Percentiles rank a stretch among this genome's conserved stretches.
These are phyloP conservation scores for Hermodice carunculata DNA, from an alignment of 2,888 invertebrate genomes.

Conservation along the genomic window DNA sequence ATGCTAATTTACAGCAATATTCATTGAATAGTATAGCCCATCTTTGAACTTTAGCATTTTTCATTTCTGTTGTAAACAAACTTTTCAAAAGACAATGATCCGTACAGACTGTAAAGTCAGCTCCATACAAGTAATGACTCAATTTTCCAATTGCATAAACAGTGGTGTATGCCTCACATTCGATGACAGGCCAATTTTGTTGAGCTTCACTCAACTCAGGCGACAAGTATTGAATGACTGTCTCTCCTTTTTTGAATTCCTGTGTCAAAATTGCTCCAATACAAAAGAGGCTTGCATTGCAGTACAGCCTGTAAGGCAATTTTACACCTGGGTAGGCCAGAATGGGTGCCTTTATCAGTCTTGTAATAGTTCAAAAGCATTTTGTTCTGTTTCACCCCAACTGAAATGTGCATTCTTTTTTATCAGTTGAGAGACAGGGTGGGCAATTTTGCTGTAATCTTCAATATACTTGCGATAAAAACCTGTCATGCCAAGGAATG, in stretches of 20 bases:
- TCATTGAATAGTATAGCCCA: constrained; percentile 4
- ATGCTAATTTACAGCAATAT: neutral
- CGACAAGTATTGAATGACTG: neutral
- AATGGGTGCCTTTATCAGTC: too few species aligned
- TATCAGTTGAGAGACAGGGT: too few species aligned
- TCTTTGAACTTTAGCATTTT: neutral
- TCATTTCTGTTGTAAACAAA: neutral
- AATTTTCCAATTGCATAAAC: constrained; percentile 6
- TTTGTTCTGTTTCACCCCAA: too few species aligned
- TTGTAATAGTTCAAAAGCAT: too few species aligned
- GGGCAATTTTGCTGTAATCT: too few species aligned
- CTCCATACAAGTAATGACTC: constrained; percentile 1
- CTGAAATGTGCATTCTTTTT: too few species aligned
- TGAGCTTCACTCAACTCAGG: neutral
- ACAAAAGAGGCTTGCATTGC: too few species aligned
- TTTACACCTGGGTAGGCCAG: too few species aligned
- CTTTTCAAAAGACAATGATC: neutral
- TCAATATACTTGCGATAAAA: too few species aligned
- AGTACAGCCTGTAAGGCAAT: too few species aligned
- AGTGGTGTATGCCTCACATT: neutral
- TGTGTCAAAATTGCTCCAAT: neutral
- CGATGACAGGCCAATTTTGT: neutral
- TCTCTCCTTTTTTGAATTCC: neutral
- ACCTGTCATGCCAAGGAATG: too few species aligned
- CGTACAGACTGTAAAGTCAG: neutral